Conservation (phyloP, 2,797 vertebrate genomes). For the Gymnothorax reevesii region DNA sequence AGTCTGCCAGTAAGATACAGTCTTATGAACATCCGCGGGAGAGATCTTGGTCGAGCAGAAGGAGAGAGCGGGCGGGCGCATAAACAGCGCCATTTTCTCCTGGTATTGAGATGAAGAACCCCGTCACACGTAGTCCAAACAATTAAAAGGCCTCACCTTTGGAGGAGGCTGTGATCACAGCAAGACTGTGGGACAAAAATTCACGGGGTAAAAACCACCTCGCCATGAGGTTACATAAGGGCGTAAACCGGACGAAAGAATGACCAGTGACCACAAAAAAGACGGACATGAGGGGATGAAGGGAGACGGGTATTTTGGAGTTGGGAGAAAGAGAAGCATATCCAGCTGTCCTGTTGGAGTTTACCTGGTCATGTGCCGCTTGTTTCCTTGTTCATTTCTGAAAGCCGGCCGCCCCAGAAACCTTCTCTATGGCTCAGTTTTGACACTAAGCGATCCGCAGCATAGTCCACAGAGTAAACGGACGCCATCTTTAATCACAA, state of each 20-base stretch:
- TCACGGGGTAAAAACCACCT: constrained; percentile 37
- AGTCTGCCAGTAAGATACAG: constrained; percentile 49
- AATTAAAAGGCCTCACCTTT: constrained; percentile 65
- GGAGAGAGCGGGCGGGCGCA: constrained; percentile 49
- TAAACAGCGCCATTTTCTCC: constrained; percentile 53
- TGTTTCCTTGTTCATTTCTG: constrained; percentile 60
- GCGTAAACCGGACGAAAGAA: constrained; percentile 44
- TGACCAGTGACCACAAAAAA: constrained; percentile 50
- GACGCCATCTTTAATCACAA: constrained; percentile 84
- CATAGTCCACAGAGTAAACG: constrained; percentile 75
- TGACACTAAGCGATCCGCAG: constrained; percentile 50
- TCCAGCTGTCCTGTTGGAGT: constrained; percentile 55
- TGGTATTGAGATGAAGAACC: constrained; percentile 51
- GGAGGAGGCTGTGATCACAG: constrained; percentile 60
- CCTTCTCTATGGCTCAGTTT: constrained; percentile 62
- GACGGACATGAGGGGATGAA: constrained; percentile 53
- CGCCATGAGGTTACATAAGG: constrained; percentile 47
- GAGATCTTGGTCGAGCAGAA: constrained; percentile 45
- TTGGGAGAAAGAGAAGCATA: constrained; percentile 57
- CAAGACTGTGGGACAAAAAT: constrained; percentile 48
- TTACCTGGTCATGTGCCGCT: constrained; percentile 62
- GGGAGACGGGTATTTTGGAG: constrained; percentile 45
- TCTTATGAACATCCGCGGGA: constrained; percentile 44
- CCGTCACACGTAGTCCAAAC: constrained; percentile 62
- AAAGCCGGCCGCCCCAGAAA: constrained; percentile 62